phyloP scores from a whole-genome alignment of 2,888 invertebrate genomes.

The Lumbricus terrestris region DNA sequence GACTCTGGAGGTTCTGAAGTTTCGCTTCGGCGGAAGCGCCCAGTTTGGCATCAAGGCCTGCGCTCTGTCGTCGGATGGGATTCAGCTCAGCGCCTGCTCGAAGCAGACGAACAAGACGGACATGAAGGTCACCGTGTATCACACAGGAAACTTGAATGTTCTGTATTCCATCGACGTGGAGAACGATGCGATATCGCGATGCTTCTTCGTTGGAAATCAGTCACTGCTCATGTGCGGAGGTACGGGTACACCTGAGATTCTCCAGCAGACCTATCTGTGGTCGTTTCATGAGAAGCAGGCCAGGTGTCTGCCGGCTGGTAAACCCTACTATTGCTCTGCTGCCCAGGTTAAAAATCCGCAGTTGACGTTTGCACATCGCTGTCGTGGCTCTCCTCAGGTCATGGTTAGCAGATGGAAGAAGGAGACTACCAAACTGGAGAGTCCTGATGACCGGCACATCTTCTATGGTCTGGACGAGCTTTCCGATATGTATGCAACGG shows the following conservation, averaged over 20 bases:
- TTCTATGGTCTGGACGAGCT: neutral
- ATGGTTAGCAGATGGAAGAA: slow-evolving; percentile 17
- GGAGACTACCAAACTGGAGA: neutral
- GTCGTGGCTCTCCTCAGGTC: neutral
- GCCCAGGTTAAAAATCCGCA: neutral
- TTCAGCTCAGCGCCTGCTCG: slow-evolving; percentile 33
- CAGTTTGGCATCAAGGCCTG: slow-evolving; percentile 38
- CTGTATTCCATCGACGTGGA: slow-evolving; percentile 30
- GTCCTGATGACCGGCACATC: neutral
- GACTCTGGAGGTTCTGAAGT: slow-evolving; percentile 37
- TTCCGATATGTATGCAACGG: slow-evolving; percentile 6
- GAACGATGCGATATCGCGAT: slow-evolving; percentile 34
- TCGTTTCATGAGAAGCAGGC: slow-evolving; percentile 22
- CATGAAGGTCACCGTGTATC: slow-evolving; percentile 35
- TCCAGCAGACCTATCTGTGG: neutral
- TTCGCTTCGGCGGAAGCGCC: slow-evolving; percentile 41
- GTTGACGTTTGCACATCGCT: slow-evolving; percentile 6
- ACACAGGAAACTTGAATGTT: slow-evolving; percentile 29
- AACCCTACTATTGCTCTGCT: neutral
- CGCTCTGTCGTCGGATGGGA: slow-evolving; percentile 32
- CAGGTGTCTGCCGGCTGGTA: neutral
- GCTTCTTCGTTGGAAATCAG: slow-evolving; percentile 33
- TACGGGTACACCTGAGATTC: neutral
- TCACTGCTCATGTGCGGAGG: neutral
- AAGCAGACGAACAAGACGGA: slow-evolving; percentile 37